Base-by-base conservation (phyloP, 2,888 invertebrate genomes). In the Torymus tubicola region DNA sequence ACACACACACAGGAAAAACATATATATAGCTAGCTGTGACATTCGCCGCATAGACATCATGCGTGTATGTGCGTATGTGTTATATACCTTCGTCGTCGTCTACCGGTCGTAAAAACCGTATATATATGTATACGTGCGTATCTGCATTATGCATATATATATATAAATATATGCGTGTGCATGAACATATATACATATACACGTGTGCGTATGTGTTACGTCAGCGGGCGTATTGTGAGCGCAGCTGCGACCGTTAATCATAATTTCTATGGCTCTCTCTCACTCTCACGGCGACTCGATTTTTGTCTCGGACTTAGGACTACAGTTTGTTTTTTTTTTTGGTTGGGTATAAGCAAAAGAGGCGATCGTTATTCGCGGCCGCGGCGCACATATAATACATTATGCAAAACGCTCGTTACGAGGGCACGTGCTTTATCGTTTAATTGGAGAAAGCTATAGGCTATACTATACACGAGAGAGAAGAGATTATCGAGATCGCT, bases 381-480 rank as follows among this genome's bases (percentile, higher is more conserved):
- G 31, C 5, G 42, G n/a, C n/a, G n/a, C n/a, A n/a, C n/a, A n/a
- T 8, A 42, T 5, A 5, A 8, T 8, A 10, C 42, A 60, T 75
- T 75, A 67, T 67, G 67, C 74, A 75, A 75, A 67, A 65, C 42
- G 42, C 42, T 65, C 74, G 64, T 74, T 65, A 65, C 21, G 53
- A 1, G 42, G 58, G 1, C 31, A 16, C 14, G 60, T 52, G 52
- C n/a, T 70, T 77, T 70, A 77, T 77, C 77, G 63, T 70, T 70
- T 77, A 77, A 77, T 77, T 77, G 77, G 70, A 77, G 77, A 77
- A 77, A 77, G 78, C 67, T 21, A 2, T 21, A 21, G 1, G 21
- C 2, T 21, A 21, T 21, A 21, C 71, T 78, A 60, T 57, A 57
- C 0, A 42, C 24, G 11, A 24, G n/a, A 10, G n/a, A 52, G n/a